Base-by-base conservation (phyloP, 2,888 invertebrate species). In the Polylopha cassiicola region DNA sequence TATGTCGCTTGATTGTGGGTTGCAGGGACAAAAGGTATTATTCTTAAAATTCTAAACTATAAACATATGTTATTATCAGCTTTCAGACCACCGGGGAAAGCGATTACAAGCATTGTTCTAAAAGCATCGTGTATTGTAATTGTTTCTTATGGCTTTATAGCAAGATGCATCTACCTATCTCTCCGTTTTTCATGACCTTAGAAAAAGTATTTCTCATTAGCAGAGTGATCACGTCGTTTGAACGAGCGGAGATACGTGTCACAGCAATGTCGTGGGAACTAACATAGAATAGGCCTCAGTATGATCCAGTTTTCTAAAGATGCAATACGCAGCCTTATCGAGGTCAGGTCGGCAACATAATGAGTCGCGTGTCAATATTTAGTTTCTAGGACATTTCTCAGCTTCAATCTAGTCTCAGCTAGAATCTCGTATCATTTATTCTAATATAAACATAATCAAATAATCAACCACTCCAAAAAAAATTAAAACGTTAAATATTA, bases 221-320 rank as follows among this genome's bases (percentile, higher is more conserved):
- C 50, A 67, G 63, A 73, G 65, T 60, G 67, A 72, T 74, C 79
- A 76, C 73, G 76, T 80, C 61, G 66, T 57, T 58, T 57, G 68
- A 72, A 69, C 67, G 65, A 74, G 58, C 59, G 55, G 50, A 61
- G 66, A 62, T 72, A 71, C 62, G 60, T 64, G 55, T 59, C 61
- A 63, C 56, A 50, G 63, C 69, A 69, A 68, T 67, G 71, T 75
- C 84, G 82, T 85, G 84, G 78, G 84, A 85, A 84, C 66, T 50
- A 46, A 46, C 46, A 52, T 74, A 77, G 74, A 81, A 81, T 81
- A 61, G 72, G 50, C 57, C 62, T 58, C 64, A 59, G 60, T 65
- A 65, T 72, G 77, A 78, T 76, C 79, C 73, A 81, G 78, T 82
- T 84, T 81, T 76, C 78, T 73, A 73, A 58, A 73, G 73, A 73